Evolutionary conservation across 1,140 invertebrate species (phyloP).

Genomic region (Homalodisca vitripennis): DNA sequence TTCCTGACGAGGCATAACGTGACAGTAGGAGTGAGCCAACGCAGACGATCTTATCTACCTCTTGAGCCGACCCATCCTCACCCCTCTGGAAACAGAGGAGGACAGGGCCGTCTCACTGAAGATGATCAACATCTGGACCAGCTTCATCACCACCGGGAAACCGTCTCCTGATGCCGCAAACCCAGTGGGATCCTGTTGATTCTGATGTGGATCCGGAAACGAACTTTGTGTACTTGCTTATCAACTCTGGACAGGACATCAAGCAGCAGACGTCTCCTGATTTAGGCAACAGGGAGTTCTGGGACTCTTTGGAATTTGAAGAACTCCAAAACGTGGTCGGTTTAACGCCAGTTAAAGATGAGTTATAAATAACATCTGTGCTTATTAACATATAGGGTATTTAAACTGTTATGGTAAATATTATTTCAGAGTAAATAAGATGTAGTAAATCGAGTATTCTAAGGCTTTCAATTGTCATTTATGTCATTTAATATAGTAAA

Average conservation of each 20-base stretch:
- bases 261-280: background rate
- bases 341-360: background rate
- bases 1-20: background rate
- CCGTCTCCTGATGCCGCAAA: too few species aligned
- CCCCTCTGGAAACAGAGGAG: background rate
- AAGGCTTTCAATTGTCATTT: too few species aligned
- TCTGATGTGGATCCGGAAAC: background rate
- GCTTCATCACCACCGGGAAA: background rate
- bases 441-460: too few species aligned
- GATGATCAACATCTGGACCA: background rate
- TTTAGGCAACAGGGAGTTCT: background rate
- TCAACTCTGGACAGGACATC: background rate
- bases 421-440: too few species aligned
- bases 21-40: conserved; percentile 38
- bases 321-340: background rate
- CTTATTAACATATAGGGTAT: too few species aligned
- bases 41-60: conserved; percentile 33
- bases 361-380: conserved; percentile 5
- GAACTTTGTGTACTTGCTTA: background rate
- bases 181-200: too few species aligned
- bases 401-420: too few species aligned
- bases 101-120: background rate
- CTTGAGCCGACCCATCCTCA: background rate
- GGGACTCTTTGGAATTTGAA: background rate
- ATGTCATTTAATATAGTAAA: too few species aligned